Base-by-base conservation (phyloP, 1,140 invertebrate species). In the Macrosteles quadrilineatus region DNA sequence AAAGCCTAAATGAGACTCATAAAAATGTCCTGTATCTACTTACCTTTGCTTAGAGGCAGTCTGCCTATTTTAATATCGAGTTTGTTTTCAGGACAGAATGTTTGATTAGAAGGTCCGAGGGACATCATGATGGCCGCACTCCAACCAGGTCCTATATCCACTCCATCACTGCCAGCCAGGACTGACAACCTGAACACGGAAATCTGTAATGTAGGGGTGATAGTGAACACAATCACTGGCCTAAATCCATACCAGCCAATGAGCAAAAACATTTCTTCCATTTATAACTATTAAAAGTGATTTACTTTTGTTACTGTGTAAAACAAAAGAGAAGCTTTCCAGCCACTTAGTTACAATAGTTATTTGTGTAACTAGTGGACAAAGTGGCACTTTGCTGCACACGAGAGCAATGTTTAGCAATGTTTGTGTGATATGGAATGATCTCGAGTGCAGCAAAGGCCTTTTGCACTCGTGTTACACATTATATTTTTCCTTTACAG, bases 141-240 rank as follows among this genome's bases (percentile, higher is more conserved):
- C 55, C 55, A 59, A 11, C 55, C 55, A 2, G 55, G 55, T 11
- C 23, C 21, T 2, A 59, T 25, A 27, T 59, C 55, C 55, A 29
- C 25, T 27, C 27, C 55, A 29, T 59, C 55, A 6, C 55, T n/a
- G 6, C 21, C 27, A 11, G 55, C 55, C 23, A 59, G 12, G 2
- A 59, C 55, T 12, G 55, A 59, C 27, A 59, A 27, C 55, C 55
- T 59, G 23, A 11, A 29, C 9, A 59, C 55, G 27, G 47, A 19
- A 6, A 11, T 17, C 6, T 11, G 4, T 17, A 11, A 53, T 19
- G 4, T 53, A 14, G 4, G 4, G 6, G 4, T 53, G 4, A 53
- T 11, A 4, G 11, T 53, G 6, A 19, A 53, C 4, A 14, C 21
- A 19, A 11, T 53, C 47, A 6, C 6, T 53, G 47, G 4, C 6